Evolutionary conservation across 2,113 vertebrate species (phyloP).

Genomic region (Dicerorhinus sumatrensis): DNA sequence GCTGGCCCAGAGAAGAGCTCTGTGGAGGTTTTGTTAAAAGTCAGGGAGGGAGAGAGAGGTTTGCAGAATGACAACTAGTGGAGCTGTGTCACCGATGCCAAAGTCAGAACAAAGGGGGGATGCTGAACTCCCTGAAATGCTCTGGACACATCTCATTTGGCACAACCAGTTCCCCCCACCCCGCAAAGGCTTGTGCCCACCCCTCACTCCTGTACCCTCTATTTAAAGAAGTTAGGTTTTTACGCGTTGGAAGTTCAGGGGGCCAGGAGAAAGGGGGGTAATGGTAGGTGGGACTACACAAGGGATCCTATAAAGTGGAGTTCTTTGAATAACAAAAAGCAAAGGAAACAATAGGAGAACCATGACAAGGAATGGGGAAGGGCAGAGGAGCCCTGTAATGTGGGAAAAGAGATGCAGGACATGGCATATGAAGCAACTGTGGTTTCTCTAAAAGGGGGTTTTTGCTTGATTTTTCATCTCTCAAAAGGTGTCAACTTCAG

Average conservation of each 20-base stretch:
- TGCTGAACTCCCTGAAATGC: conserved; percentile 11
- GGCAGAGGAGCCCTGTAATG: neutral
- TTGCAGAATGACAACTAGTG: conserved; percentile 50
- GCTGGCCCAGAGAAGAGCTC: neutral
- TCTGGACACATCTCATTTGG: neutral
- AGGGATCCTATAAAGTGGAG: neutral
- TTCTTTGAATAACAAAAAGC: conserved; percentile 58
- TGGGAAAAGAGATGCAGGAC: neutral
- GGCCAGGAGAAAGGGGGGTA: neutral
- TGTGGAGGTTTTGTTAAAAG: conserved; percentile 46
- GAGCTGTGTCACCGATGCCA: conserved; percentile 20
- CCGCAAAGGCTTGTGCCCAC: neutral
- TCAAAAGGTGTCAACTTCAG: conserved; percentile 73
- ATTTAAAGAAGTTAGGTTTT: neutral
- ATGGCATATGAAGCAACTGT: conserved; percentile 15
- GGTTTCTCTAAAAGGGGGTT: conserved; percentile 59
- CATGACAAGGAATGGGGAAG: neutral
- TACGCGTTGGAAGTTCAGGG: neutral
- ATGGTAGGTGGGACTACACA: neutral
- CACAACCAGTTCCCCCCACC: neutral
- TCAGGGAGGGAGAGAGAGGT: neutral
- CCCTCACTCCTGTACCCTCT: neutral
- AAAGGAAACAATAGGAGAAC: conserved; percentile 38
- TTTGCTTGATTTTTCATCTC: conserved; percentile 71
- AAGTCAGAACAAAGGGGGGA: conserved; percentile 37